A percentile compares a stretch with the other conserved stretches of the same genome.
Conservation (phyloP, 2,888 invertebrate genomes). For the Lottia gigantea region DNA sequence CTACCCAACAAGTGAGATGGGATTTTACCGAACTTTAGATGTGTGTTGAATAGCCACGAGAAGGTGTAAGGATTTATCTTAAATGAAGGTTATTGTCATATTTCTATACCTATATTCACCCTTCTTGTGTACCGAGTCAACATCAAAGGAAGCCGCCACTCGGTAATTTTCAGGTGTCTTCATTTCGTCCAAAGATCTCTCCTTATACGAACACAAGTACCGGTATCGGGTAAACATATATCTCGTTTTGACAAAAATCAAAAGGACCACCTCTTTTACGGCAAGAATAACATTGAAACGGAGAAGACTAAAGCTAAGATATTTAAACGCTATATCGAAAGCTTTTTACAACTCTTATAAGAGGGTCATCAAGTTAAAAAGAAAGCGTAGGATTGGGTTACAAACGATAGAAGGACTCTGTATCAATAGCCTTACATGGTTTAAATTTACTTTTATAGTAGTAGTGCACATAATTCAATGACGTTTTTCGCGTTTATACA, state of each 20-base stretch:
- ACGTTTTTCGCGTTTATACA: constrained; percentile 3
- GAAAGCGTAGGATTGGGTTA: neutral
- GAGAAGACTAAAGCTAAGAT: constrained; percentile 1
- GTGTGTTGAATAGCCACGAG: neutral
- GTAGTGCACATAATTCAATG: constrained; percentile 4
- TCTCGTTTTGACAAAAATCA: constrained; percentile 9
- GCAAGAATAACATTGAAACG: constrained; percentile 4
- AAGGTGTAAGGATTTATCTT: constrained; percentile 5
- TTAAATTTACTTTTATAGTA: no score
- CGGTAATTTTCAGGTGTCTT: neutral
- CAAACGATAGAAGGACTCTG: no score
- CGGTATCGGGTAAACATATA: constrained; percentile 7
- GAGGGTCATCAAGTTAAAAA: constrained; percentile 8
- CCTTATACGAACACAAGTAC: neutral
- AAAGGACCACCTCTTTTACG: neutral
- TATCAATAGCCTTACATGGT: no score
- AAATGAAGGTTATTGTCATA: constrained; percentile 7
- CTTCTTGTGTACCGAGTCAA: constrained; percentile 1
- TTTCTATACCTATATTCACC: constrained; percentile 8
- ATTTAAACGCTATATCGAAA: neutral
- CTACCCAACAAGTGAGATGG: neutral
- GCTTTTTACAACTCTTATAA: constrained; percentile 5
- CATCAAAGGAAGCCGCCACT: constrained; percentile 4
- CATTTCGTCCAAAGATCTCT: neutral
- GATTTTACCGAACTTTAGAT: neutral